Base-by-base conservation (phyloP, 2,797 vertebrate genomes). In the Amblyopsis hoosieri region DNA sequence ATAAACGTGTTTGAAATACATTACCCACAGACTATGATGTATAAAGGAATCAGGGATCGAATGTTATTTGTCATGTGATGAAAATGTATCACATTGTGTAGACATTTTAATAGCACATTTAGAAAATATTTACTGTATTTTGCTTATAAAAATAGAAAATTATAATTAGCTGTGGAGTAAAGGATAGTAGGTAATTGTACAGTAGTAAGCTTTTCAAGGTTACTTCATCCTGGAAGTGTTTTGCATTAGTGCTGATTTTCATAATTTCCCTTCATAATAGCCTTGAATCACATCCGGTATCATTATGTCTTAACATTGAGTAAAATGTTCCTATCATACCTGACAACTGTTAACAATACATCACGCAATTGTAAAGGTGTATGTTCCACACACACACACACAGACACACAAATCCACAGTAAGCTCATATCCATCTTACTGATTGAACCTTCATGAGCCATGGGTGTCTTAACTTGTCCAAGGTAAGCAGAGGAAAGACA, bases 381-480 rank as follows among this genome's bases (percentile, higher is more conserved):
- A 66, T 42, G 33, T 57, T 69, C 45, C 66, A 63, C 15, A 74
- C 33, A 62, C 45, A 54, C 69, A 37, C 19, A 47, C 60, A 58
- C 60, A 42, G 45, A 29, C 23, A 37, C 3, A 33, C 63, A 63
- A 73, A 64, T 62, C 63, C 69, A 57, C 54, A 45, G 57, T 58
- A 49, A 71, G 61, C 71, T 81, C 66, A 75, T 56, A 60, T 81
- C 78, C 52, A 70, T 86, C 71, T 80, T 74, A 72, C 74, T 70
- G 77, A 79, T 68, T 75, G 72, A 66, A 59, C 81, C 67, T 65
- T 75, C 63, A 81, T 75, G 75, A 79, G 66, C 60, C 29, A 77
- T 82, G 82, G 76, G 75, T 87, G 89, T 87, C 89, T 63, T 64
- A 76, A 91, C 90, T 88, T 90, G 89, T 80, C 69, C 74, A 14